Conservation (phyloP, 2,888 invertebrate species). For the Synergus gifuensis region DNA sequence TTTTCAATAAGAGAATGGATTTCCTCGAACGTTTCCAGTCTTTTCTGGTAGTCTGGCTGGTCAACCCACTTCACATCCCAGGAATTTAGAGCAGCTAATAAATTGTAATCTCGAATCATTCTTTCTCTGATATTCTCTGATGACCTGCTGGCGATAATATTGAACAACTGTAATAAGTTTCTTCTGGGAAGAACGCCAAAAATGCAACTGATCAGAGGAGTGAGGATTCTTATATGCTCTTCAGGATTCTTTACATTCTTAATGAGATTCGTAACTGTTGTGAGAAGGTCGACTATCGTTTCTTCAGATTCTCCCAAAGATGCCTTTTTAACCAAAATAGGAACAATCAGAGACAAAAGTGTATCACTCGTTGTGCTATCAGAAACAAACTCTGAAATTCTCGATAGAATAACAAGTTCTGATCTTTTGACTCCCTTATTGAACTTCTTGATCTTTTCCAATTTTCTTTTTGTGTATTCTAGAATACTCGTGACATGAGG, state of each 20-base stretch:
- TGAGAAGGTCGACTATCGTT: slow-evolving; percentile 84
- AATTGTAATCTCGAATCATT: slow-evolving; percentile 79
- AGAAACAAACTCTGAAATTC: slow-evolving; percentile 87
- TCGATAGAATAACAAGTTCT: slow-evolving; percentile 86
- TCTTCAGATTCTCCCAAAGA: slow-evolving; percentile 83
- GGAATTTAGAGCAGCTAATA: slow-evolving; percentile 88
- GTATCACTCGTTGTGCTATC: slow-evolving; percentile 84
- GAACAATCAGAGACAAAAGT: slow-evolving; percentile 85
- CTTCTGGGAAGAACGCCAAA: slow-evolving; percentile 84
- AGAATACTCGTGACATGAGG: slow-evolving; percentile 87
- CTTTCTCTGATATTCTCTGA: slow-evolving; percentile 68
- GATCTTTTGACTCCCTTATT: slow-evolving; percentile 83
- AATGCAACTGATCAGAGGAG: slow-evolving; percentile 86
- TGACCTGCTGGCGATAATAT: slow-evolving; percentile 80
- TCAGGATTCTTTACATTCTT: slow-evolving; percentile 83
- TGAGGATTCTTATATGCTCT: slow-evolving; percentile 84
- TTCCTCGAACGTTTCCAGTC: slow-evolving; percentile 88
- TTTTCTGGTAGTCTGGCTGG: slow-evolving; percentile 92
- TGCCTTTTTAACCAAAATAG: slow-evolving; percentile 85
- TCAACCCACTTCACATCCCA: slow-evolving; percentile 94
- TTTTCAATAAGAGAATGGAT: slow-evolving; percentile 81
- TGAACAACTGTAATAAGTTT: slow-evolving; percentile 83
- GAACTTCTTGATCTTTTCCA: slow-evolving; percentile 81
- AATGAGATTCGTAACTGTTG: slow-evolving; percentile 87
- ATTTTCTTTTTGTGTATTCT: slow-evolving; percentile 83